Percentiles rank a stretch among this genome's conserved stretches.
Evolutionary conservation across 2,797 vertebrate species (phyloP).

Genomic region (Gambusia yucatana): DNA sequence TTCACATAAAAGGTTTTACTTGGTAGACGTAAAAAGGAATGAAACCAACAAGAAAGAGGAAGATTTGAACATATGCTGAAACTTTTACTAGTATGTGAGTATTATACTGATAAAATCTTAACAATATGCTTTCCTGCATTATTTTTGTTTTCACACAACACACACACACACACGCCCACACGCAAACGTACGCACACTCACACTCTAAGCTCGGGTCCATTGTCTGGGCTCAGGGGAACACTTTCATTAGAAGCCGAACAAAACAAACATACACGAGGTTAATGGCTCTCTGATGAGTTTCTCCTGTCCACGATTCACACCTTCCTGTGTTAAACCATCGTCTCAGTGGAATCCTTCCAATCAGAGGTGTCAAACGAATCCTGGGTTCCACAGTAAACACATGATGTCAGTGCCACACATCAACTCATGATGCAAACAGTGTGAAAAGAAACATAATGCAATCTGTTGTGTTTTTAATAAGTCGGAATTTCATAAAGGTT

Average conservation of each 20-base stretch:
- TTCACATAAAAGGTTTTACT: not conserved
- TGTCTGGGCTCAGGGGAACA: conserved; percentile 5
- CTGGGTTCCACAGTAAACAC: conserved; percentile 1
- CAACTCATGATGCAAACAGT: conserved; percentile 6
- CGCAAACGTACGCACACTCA: too few species aligned
- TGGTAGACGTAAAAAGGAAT: not conserved
- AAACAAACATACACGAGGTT: conserved; percentile 19
- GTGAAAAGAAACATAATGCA: not conserved
- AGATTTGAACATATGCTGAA: not conserved
- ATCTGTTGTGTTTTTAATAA: not conserved
- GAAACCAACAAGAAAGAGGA: not conserved
- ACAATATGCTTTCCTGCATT: not conserved
- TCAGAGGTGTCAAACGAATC: conserved; percentile 42
- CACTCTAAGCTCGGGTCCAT: not conserved
- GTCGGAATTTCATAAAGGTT: not conserved
- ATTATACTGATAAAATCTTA: not conserved
- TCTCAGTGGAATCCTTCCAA: conserved; percentile 31
- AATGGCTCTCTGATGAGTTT: conserved; percentile 21
- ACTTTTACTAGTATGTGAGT: not conserved
- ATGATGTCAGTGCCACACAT: not conserved
- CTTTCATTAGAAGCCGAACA: not conserved
- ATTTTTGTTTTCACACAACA: not conserved
- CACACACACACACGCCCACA: not conserved
- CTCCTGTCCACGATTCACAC: conserved; percentile 27
- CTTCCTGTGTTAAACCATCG: not conserved